Evolutionary conservation across 92 coral and sea anemone genomes (phyloP).

Genomic region (Paramuricea clavata): DNA sequence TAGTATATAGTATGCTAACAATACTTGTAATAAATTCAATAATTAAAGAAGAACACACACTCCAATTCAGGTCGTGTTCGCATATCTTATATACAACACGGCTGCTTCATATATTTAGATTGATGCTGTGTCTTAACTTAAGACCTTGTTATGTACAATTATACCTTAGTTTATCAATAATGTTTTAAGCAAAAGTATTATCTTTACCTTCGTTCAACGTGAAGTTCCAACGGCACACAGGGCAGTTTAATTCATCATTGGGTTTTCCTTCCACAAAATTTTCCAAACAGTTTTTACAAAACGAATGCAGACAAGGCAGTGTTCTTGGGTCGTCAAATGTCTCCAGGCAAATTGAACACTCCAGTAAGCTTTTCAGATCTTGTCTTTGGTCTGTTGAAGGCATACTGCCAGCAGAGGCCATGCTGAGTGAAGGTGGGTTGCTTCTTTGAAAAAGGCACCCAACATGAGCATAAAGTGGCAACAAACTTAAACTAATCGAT

Average conservation of each 20-base stretch:
- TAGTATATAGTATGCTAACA: too few species aligned
- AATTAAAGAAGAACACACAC: too few species aligned
- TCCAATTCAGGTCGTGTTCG: too few species aligned
- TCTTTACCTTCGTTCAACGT: not conserved
- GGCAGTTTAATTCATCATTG: conserved; percentile 1
- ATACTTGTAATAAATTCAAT: too few species aligned
- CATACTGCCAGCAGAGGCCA: conserved; percentile 16
- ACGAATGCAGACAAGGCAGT: conserved; percentile 42
- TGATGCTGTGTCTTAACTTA: too few species aligned
- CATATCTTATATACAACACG: too few species aligned
- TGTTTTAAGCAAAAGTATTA: not conserved
- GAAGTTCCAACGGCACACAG: not conserved
- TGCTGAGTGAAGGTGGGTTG: not conserved
- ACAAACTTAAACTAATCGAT: not conserved
- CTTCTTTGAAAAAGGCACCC: not conserved
- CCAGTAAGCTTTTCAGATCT: conserved; percentile 14
- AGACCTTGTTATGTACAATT: too few species aligned
- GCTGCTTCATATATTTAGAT: too few species aligned
- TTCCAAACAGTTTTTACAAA: conserved; percentile 12
- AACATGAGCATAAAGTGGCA: not conserved
- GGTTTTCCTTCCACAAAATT: not conserved
- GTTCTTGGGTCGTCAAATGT: conserved; percentile 36
- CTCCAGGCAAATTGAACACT: conserved; percentile 41
- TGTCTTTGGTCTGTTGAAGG: not conserved
- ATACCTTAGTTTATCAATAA: not conserved